A percentile compares a stretch with the other conserved stretches of the same genome.
These are phyloP conservation scores for Ceuthmochares aereus DNA, from an alignment of 2,113 vertebrate species.

Conservation along the genomic window DNA sequence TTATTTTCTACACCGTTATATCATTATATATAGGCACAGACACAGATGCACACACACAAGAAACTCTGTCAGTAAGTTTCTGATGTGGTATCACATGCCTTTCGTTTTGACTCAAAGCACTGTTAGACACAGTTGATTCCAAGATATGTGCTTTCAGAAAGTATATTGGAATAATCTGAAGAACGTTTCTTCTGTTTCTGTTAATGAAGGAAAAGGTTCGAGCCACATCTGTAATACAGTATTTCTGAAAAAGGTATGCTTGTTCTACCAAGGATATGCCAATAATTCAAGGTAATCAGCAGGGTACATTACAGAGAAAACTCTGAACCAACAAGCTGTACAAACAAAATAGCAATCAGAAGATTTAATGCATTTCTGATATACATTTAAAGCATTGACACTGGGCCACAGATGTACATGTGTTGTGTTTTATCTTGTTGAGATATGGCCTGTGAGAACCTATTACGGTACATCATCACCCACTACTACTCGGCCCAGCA, in stretches of 20 bases:
- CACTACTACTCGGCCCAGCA: constrained; percentile 75
- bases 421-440: constrained; percentile 98
- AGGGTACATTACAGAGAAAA: constrained; percentile 85
- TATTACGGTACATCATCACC: constrained; percentile 93
- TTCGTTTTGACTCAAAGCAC: not conserved
- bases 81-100: not conserved
- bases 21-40: not conserved
- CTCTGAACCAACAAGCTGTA: constrained; percentile 87
- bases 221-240: constrained; percentile 70
- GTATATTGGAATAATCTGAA: not conserved
- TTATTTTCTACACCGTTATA: not conserved
- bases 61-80: not conserved
- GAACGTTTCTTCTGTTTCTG: constrained; percentile 40
- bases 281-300: constrained; percentile 92
- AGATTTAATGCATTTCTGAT: constrained; percentile 99
- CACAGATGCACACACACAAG: not conserved
- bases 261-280: constrained; percentile 80
- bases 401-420: constrained; percentile 98
- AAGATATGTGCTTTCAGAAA: not conserved
- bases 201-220: constrained; percentile 60
- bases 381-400: constrained; percentile 95
- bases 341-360: constrained; percentile 94
- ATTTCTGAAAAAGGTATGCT: constrained; percentile 79
- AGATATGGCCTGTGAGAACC: constrained; percentile 94
- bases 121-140: not conserved